These are phyloP conservation scores for Gnatocerus cornutus DNA, from an alignment of 2,888 invertebrate species.

Conservation along the genomic window DNA sequence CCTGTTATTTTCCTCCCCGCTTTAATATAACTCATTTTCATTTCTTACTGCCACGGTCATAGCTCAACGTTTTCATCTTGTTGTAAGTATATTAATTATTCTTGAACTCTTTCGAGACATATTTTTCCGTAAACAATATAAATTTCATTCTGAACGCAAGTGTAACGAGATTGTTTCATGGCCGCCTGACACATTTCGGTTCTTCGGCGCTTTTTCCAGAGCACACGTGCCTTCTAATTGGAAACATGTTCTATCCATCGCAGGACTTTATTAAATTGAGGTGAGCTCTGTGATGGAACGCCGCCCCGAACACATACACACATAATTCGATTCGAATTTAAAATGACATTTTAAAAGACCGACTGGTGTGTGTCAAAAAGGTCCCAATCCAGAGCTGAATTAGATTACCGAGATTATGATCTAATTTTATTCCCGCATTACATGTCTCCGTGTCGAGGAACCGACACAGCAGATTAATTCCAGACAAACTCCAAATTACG, in stretches of 20 bases:
- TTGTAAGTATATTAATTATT: conserved; percentile 46
- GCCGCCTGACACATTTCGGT: neutral
- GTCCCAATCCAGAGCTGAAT: conserved; percentile 25
- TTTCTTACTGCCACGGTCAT: conserved; percentile 37
- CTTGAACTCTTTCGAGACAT: conserved; percentile 37
- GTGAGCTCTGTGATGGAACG: conserved; percentile 47
- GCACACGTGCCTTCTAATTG: conserved; percentile 44
- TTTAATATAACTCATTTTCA: conserved; percentile 47
- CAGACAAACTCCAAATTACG: conserved; percentile 23
- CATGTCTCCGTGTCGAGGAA: conserved; percentile 30
- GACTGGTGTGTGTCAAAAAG: conserved; percentile 26
- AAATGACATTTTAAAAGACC: conserved; percentile 45
- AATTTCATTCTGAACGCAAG: conserved; percentile 43
- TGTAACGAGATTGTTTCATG: conserved; percentile 18
- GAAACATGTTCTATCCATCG: conserved; percentile 48
- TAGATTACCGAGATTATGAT: conserved; percentile 46
- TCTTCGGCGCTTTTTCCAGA: conserved; percentile 11
- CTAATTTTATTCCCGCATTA: conserved; percentile 34
- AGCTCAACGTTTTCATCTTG: conserved; percentile 44
- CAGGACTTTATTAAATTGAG: conserved; percentile 52
- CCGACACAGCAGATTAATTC: conserved; percentile 31
- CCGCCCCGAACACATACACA: conserved; percentile 34
- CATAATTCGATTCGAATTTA: conserved; percentile 49
- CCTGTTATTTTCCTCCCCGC: conserved; percentile 45
- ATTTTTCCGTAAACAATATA: conserved; percentile 45